Base-by-base conservation (phyloP, 2,888 invertebrate species). In the Pollenia labialis region DNA sequence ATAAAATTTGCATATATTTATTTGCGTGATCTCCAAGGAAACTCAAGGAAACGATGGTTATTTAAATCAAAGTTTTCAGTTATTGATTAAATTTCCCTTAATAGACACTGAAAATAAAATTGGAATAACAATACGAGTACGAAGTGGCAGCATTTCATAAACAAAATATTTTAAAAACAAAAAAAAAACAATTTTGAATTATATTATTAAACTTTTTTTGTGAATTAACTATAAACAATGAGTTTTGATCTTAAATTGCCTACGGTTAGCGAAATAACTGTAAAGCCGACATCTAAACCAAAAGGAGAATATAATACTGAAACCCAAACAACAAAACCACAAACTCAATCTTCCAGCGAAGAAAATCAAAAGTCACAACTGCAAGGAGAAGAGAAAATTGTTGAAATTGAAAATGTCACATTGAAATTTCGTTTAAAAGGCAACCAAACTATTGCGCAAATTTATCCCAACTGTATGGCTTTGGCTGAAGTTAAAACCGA, bases 401-500 rank as follows among this genome's bases (percentile, higher is more conserved):
- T 89, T 18, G 80, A 89, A n/a, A 89, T 87, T 52, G 90, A 92
- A 86, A 93, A 93, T 88, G 91, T 93, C 2, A 93, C 93, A 0
- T 93, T 93, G 0, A 93, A 93, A 89, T 93, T 93, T 87, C 90
- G 90, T 66, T 89, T 93, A 44, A 89, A 91, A 9, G 91, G 91
- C 6, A 87, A 89, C 14, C 90, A 93, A 80, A 90, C 92, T 42
- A 91, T 93, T 23, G 93, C 93, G 7, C 92, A 92, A 85, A 91
- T 92, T 11, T 93, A 93, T 90, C 92, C 93, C 58, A 92, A 92
- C 85, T 90, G 90, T 58, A 94, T 94, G 91, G 95, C 94, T 84
- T 92, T 96, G 68, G 94, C 93, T 75, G 95, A 95, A 89, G 94
- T 96, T 58, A 95, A 95, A 91, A 94, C 94, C 88, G 95, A 95